Conservation (phyloP, 2,888 invertebrate genomes). For the Nebria salina region DNA sequence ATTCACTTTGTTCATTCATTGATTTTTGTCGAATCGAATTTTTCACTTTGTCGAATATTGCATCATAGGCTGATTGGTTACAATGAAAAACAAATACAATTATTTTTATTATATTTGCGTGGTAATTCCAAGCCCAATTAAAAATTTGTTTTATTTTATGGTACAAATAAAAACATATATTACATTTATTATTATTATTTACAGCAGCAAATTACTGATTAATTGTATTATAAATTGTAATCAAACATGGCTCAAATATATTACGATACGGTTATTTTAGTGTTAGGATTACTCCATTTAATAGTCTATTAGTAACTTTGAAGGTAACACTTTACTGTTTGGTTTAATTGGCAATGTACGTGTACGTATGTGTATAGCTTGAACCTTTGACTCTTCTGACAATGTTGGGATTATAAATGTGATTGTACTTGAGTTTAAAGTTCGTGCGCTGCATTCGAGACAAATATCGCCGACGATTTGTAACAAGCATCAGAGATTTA, state of each 20-base stretch:
- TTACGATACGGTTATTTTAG: neutral
- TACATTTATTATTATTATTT: no score
- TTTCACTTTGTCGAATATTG: neutral
- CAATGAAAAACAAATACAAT: neutral
- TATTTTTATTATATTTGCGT: neutral
- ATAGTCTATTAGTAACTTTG: neutral
- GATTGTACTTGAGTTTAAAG: slow-evolving; percentile 17
- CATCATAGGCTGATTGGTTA: neutral
- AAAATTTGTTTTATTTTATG: no score
- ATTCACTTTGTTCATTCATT: neutral
- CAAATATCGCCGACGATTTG: slow-evolving; percentile 31
- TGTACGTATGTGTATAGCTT: no score
- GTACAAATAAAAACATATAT: no score
- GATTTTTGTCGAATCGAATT: neutral
- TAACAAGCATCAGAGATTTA: slow-evolving; percentile 18
- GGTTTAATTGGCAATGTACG: neutral
- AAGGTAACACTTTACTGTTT: neutral
- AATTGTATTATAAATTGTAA: no score
- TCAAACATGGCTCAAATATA: neutral
- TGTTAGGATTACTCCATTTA: neutral
- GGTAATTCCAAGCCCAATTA: no score
- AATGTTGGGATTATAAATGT: slow-evolving; percentile 11
- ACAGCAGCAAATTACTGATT: no score
- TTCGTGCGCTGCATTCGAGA: slow-evolving; percentile 7
- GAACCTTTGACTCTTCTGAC: no score